These are phyloP conservation scores for Agapornis canus DNA, from an alignment of 2,797 vertebrate genomes.

Conservation along the genomic window DNA sequence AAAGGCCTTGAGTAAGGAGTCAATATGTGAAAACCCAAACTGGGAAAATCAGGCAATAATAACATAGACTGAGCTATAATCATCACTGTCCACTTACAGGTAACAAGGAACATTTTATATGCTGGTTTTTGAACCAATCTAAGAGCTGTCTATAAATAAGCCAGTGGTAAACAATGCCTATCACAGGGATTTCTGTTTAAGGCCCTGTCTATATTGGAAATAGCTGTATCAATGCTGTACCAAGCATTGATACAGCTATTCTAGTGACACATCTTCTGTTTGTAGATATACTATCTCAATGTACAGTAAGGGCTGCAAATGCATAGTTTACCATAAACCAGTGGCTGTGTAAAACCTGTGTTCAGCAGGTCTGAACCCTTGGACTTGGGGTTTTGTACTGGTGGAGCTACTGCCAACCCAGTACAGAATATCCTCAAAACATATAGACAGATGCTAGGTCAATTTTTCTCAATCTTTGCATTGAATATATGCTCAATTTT, in stretches of 20 bases:
- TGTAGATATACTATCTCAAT: not conserved
- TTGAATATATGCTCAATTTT: not conserved
- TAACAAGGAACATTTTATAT: not conserved
- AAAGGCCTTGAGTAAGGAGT: conserved; percentile 67
- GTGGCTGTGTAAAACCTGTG: not conserved
- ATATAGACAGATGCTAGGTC: not conserved
- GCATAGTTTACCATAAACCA: not conserved
- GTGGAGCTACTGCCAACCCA: not conserved
- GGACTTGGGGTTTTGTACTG: not conserved
- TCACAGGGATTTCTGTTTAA: not conserved
- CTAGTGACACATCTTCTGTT: not conserved
- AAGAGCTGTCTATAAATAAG: not conserved
- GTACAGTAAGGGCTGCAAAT: not conserved
- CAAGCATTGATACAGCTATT: not conserved
- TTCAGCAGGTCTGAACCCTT: not conserved
- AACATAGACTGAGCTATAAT: conserved; percentile 64
- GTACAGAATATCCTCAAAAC: not conserved
- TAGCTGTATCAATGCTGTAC: not conserved
- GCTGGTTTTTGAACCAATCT: not conserved
- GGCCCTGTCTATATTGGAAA: not conserved
- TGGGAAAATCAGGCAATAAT: conserved; percentile 64
- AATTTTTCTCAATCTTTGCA: not conserved
- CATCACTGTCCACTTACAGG: conserved; percentile 66
- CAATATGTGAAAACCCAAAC: conserved; percentile 44
- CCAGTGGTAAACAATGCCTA: not conserved